These are phyloP conservation scores for Acrobasis suavella DNA, from an alignment of 2,888 invertebrate genomes.

Conservation along the genomic window DNA sequence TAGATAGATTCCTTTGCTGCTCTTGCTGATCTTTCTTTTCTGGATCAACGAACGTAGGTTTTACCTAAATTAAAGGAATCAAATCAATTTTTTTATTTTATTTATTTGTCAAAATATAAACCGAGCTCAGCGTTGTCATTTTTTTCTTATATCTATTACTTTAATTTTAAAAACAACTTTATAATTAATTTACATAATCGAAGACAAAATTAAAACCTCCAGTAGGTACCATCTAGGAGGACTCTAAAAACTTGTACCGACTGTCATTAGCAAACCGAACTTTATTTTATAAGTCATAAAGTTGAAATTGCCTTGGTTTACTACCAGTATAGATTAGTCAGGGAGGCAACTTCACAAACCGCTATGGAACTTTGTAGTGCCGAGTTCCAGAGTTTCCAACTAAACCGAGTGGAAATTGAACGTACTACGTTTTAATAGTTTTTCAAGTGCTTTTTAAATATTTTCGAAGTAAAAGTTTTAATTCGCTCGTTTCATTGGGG, in stretches of 20 bases:
- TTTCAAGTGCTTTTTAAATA: constrained; percentile 30
- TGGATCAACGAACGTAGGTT: too few species aligned
- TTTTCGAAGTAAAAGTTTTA: constrained; percentile 25
- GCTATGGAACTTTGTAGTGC: constrained; percentile 56
- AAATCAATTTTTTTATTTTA: too few species aligned
- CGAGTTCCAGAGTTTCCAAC: constrained; percentile 50
- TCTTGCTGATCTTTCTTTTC: too few species aligned
- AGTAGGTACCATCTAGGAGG: not conserved
- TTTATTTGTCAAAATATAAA: too few species aligned
- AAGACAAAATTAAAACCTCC: not conserved
- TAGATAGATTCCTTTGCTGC: too few species aligned
- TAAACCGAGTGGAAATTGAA: constrained; percentile 58
- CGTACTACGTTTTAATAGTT: constrained; percentile 50
- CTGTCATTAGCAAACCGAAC: constrained; percentile 30
- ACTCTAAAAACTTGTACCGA: not conserved
- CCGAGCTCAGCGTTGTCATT: too few species aligned
- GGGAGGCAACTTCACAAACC: constrained; percentile 45
- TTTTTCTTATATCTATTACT: too few species aligned
- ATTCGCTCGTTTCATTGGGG: constrained; percentile 25
- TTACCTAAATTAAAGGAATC: too few species aligned
- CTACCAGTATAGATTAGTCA: constrained; percentile 62
- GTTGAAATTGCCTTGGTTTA: constrained; percentile 51
- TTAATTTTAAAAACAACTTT: too few species aligned
- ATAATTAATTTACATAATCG: too few species aligned
- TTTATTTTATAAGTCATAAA: constrained; percentile 44